Evolutionary conservation across 1,140 invertebrate species (phyloP).

Genomic region (Varroa destructor): DNA sequence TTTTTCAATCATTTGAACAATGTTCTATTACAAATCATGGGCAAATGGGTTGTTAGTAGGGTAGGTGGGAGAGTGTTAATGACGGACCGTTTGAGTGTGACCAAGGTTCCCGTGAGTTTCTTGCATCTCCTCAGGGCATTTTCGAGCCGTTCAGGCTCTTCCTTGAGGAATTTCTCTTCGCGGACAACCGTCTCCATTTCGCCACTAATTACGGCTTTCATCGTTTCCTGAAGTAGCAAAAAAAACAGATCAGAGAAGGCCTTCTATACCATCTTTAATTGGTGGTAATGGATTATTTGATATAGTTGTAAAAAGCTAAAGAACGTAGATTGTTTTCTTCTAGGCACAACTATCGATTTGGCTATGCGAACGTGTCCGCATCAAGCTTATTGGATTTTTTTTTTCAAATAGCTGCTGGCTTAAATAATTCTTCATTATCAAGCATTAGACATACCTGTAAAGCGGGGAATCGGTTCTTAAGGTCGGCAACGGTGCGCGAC

Average conservation of each 20-base stretch:
- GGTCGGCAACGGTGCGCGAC: slow-evolving; percentile 83
- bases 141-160: slow-evolving; percentile 82
- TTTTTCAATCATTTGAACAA: slow-evolving; percentile 28
- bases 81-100: slow-evolving; percentile 80
- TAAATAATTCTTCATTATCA: slow-evolving; percentile 8
- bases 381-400: background rate
- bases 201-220: slow-evolving; percentile 68
- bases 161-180: slow-evolving; percentile 90
- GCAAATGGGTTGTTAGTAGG: background rate
- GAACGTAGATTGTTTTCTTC: no score
- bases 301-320: background rate
- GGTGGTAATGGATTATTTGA: background rate
- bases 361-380: background rate
- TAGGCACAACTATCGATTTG: no score
- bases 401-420: background rate
- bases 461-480: slow-evolving; percentile 50
- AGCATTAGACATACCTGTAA: slow-evolving; percentile 26
- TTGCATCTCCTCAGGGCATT: slow-evolving; percentile 79
- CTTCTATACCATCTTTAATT: background rate
- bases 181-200: slow-evolving; percentile 87
- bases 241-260: background rate
- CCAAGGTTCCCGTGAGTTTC: slow-evolving; percentile 85
- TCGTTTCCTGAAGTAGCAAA: slow-evolving; percentile 58
- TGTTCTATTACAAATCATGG: no score
- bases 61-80: background rate